Conservation (phyloP, 2,113 vertebrate genomes). For the Panthera leo region DNA sequence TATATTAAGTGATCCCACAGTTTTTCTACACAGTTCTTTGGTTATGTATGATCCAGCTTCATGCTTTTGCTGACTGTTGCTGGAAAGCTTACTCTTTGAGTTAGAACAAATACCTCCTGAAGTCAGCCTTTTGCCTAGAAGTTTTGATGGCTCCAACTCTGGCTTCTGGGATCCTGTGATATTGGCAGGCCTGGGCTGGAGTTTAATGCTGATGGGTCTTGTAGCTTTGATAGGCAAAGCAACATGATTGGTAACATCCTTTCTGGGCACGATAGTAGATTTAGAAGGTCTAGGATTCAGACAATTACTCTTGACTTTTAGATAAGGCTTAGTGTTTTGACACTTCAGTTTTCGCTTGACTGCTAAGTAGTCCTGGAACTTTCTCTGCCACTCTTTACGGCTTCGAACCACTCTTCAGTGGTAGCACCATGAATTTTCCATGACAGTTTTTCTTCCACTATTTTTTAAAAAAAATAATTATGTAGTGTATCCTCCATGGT, state of each 20-base stretch:
- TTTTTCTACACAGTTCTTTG: background rate
- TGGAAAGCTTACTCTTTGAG: background rate
- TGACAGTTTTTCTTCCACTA: background rate
- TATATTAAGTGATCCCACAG: background rate
- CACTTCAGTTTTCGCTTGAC: background rate
- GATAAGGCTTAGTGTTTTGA: background rate
- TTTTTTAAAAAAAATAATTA: background rate
- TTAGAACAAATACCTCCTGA: constrained; percentile 40
- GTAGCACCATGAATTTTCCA: background rate
- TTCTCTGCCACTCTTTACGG: background rate
- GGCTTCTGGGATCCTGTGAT: constrained; percentile 46
- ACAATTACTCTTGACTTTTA: background rate
- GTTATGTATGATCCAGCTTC: background rate
- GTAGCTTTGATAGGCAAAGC: constrained; percentile 37
- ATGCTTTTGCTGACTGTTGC: background rate
- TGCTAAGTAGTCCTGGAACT: background rate
- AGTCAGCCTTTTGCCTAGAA: background rate
- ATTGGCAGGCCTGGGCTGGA: constrained; percentile 10
- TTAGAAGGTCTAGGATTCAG: background rate
- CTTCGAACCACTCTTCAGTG: background rate
- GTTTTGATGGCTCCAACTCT: background rate
- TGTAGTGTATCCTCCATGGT: background rate
- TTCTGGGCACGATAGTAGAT: constrained; percentile 37
- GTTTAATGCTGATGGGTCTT: accelerated
- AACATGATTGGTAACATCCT: background rate